These are phyloP conservation scores for Gymnorhina tibicen DNA, from an alignment of 2,113 vertebrate genomes.

Conservation along the genomic window DNA sequence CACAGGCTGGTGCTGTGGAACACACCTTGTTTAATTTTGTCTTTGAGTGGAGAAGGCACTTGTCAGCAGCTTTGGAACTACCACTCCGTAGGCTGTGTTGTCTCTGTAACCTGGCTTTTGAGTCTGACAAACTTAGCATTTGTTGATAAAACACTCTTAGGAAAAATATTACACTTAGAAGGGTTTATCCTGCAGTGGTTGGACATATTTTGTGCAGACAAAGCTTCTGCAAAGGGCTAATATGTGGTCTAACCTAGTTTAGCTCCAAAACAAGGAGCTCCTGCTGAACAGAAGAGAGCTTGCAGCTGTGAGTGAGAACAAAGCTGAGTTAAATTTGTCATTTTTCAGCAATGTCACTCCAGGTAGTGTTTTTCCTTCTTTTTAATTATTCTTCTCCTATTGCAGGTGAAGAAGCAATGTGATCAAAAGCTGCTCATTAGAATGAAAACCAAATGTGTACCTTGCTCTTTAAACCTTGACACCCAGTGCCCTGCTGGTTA, in stretches of 20 bases:
- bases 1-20: neutral
- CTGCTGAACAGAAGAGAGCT: neutral
- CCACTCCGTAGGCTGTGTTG: rapidly evolving
- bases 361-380: neutral
- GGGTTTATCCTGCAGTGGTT: neutral
- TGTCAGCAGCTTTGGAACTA: neutral
- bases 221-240: neutral
- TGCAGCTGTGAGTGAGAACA: neutral
- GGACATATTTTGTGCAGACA: neutral
- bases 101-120: neutral
- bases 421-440: conserved; percentile 59
- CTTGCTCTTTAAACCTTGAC: conserved; percentile 55
- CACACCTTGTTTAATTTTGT: neutral
- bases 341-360: neutral
- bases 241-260: neutral
- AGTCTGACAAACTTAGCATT: neutral
- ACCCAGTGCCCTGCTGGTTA: conserved; percentile 68
- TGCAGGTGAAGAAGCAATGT: conserved; percentile 64
- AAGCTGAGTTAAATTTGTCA: neutral
- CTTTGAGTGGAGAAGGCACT: neutral
- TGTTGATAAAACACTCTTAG: neutral
- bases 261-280: neutral
- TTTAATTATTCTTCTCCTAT: neutral
- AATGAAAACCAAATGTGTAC: conserved; percentile 67
- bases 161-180: neutral